Conservation (phyloP, 2,888 invertebrate species). For the Stenotaenia linearis region DNA sequence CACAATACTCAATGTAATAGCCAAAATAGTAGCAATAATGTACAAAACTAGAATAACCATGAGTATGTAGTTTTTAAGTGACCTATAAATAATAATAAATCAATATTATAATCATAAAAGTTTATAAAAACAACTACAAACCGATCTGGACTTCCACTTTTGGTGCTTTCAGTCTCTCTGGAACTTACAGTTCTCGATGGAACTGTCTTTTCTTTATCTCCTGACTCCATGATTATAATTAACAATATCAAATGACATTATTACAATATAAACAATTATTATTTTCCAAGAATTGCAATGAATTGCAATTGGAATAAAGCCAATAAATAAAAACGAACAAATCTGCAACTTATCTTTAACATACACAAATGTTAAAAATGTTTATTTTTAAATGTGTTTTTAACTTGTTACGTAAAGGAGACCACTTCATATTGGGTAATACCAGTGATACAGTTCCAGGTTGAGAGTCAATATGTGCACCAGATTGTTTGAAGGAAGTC, state of each 20-base stretch:
- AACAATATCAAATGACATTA: not conserved
- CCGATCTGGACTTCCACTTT: not conserved
- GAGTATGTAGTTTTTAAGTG: not conserved
- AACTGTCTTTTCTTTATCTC: not conserved
- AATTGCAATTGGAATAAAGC: too few relatives aligned
- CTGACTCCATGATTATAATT: not conserved
- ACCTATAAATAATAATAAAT: not conserved
- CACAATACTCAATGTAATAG: not conserved
- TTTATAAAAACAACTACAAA: too few relatives aligned
- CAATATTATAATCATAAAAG: not conserved
- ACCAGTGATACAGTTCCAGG: not conserved
- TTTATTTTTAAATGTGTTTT: too few relatives aligned
- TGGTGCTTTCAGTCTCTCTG: not conserved
- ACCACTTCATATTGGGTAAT: not conserved
- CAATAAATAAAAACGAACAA: too few relatives aligned
- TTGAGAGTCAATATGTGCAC: not conserved
- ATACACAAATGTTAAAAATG: too few relatives aligned
- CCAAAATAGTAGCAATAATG: not conserved
- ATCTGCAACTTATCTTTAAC: too few relatives aligned
- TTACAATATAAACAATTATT: too few relatives aligned
- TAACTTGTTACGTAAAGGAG: too few relatives aligned
- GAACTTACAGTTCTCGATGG: not conserved
- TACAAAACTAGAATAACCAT: not conserved
- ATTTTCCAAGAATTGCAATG: too few relatives aligned
- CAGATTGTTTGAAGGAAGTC: not conserved